These are phyloP conservation scores for Eudasyphora cyanicolor DNA, from an alignment of 2,888 invertebrate species.

Conservation along the genomic window DNA sequence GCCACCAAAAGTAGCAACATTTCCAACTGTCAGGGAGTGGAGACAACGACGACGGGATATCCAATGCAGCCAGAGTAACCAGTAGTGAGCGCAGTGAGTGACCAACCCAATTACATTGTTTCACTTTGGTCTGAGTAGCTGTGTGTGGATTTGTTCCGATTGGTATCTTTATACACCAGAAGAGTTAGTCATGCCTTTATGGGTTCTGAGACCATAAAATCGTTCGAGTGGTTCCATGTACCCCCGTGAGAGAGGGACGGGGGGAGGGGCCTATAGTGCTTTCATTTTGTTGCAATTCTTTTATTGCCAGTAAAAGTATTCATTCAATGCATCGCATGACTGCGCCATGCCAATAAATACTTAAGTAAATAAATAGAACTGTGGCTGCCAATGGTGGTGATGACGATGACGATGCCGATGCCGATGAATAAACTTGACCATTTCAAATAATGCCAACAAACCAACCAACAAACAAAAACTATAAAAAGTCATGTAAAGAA, in stretches of 20 bases:
- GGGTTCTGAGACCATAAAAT: no score
- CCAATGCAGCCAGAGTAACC: no score
- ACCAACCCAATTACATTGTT: constrained; percentile 4
- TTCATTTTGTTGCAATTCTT: constrained; percentile 1
- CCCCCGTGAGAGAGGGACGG: neutral
- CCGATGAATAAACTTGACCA: constrained; percentile 28
- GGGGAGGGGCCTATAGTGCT: neutral
- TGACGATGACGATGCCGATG: no score
- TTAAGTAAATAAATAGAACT: constrained; percentile 11
- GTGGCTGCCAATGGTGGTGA: constrained; percentile 18
- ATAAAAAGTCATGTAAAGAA: neutral
- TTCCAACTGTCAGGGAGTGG: no score
- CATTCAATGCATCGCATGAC: constrained; percentile 9
- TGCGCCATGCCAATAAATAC: constrained; percentile 22
- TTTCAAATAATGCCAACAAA: neutral
- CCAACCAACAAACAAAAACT: neutral
- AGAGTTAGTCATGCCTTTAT: neutral
- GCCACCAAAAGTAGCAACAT: no score
- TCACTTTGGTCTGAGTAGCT: neutral
- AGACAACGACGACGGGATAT: no score
- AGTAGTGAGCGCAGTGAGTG: neutral
- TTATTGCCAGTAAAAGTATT: constrained; percentile 11
- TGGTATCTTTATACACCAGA: constrained; percentile 4
- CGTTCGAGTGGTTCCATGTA: neutral
- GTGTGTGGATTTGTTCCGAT: no score